These are phyloP conservation scores for Heliangelus exortis DNA, from an alignment of 2,797 vertebrate genomes.

Conservation along the genomic window DNA sequence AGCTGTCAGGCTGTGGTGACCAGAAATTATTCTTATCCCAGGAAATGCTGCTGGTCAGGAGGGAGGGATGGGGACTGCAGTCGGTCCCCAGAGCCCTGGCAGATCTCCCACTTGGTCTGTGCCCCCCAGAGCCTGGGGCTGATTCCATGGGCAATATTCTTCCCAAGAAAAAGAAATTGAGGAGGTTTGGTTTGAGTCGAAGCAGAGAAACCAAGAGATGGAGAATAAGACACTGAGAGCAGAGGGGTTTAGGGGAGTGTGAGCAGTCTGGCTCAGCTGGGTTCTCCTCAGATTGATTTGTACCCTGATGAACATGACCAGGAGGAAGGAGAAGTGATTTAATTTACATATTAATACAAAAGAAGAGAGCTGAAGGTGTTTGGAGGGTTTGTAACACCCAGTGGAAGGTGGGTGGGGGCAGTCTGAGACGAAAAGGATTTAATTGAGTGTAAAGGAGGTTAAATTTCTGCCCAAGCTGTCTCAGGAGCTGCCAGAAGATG, in stretches of 20 bases:
- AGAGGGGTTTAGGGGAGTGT: neutral
- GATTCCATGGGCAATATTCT: neutral
- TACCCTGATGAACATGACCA: neutral
- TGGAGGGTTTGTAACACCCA: neutral
- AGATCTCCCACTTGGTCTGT: neutral
- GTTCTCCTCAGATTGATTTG: neutral
- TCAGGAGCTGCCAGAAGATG: neutral
- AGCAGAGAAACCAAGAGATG: neutral
- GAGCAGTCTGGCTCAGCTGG: neutral
- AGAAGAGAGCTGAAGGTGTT: neutral
- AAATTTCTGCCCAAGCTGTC: slow-evolving; percentile 12
- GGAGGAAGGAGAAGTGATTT: slow-evolving; percentile 10
- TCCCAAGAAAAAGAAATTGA: neutral
- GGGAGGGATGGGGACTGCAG: neutral
- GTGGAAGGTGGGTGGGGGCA: neutral
- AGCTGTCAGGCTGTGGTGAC: slow-evolving; percentile 7
- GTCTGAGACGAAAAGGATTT: neutral
- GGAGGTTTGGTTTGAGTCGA: neutral
- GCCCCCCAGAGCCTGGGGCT: neutral
- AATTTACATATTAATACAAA: neutral
- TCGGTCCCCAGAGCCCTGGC: neutral
- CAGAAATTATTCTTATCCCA: slow-evolving; percentile 38
- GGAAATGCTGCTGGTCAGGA: slow-evolving; percentile 34
- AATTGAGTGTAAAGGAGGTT: neutral
- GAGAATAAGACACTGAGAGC: neutral